Base-by-base conservation (phyloP, 2,888 invertebrate genomes). In the Hypomecis atomaria region DNA sequence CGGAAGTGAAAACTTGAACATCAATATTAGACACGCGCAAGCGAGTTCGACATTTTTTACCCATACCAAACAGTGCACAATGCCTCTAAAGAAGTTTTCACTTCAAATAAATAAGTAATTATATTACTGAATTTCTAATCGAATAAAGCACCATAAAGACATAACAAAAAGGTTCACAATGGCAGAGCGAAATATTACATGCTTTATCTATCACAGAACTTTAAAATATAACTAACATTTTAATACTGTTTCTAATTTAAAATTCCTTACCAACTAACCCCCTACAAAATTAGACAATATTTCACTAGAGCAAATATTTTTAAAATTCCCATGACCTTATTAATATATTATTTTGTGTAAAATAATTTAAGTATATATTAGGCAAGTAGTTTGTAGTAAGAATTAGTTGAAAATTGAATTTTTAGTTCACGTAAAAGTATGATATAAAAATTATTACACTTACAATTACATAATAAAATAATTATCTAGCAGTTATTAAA, bases 201-300 rank as follows among this genome's bases (percentile, higher is more conserved):
- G 33, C 44, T 55, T 45, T 76, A 78, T 78, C 79, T 86, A 87
- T 87, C 86, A 87, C 87, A 86, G 86, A 79, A 71, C 73, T 74
- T 75, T 71, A 71, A 78, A 73, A 75, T 72, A 76, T 70, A 73
- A 67, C 72, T 70, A 73, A 75, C 44, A 62, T 59, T 37, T 71
- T 69, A 71, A 71, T 71, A 71, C 71, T 71, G 71, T 63, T 71
- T 61, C 40, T 49, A 52, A 43, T 47, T 38, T 43, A 49, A 44
- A 38, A 52, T 43, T 23, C 23, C 23, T 23, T 34, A 53, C 50
- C 11, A 61, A 57, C 62, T 48, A 58, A 54, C 62, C 66, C 60
- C 56, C 44, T 40, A 44, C 52, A 58, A 61, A 66, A 42, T 43
- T 44, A 34, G 38, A 44, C 40, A 52, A 53, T 38, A 11, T 59